Evolutionary conservation across 2,888 invertebrate species (phyloP), one percentile per base, ranked within the genome.

Genomic region (Amiota minor): DNA sequence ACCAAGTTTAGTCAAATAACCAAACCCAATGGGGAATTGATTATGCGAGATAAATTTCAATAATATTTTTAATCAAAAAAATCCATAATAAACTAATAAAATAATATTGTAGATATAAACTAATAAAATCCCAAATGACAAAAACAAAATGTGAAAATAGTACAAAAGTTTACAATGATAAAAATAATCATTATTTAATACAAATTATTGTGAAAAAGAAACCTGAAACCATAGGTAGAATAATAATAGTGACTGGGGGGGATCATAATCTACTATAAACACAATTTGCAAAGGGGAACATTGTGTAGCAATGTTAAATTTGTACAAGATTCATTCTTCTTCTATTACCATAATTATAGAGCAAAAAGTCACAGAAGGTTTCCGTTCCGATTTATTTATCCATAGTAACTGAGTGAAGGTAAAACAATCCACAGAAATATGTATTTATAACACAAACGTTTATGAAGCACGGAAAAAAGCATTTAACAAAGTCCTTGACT

Each of bases 401-500:
- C 35, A 35, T 35, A 35, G 35, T 35, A 35, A 0, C 35, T 35
- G 35, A 45, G n/a, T 35, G 9, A 12, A 62, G n/a, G 1, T 45
- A 62, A 62, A 35, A 18, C 62, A 62, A 62, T 35, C 10, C 2
- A 68, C 53, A 50, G 12, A 62, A 12, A 62, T 9, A 45, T 11
- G 14, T 35, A 16, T 11, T 35, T 35, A 16, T 20, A 59, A 59
- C 16, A 59, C 16, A 18, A 20, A 12, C 70, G 80, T 75, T 79
- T 75, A 81, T 80, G 76, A 85, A 80, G 83, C 80, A 77, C 62
- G 70, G 59, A 59, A 59, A 70, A 71, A 73, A 80, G 75, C 79
- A 82, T 85, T 82, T 85, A 84, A 84, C 84, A 53, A 78, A 82
- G 86, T 85, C 83, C 86, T 83, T 83, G 83, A 83, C 85, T 85